phyloP scores from a whole-genome alignment of 2,888 invertebrate genomes.

The Ctena decussata region DNA sequence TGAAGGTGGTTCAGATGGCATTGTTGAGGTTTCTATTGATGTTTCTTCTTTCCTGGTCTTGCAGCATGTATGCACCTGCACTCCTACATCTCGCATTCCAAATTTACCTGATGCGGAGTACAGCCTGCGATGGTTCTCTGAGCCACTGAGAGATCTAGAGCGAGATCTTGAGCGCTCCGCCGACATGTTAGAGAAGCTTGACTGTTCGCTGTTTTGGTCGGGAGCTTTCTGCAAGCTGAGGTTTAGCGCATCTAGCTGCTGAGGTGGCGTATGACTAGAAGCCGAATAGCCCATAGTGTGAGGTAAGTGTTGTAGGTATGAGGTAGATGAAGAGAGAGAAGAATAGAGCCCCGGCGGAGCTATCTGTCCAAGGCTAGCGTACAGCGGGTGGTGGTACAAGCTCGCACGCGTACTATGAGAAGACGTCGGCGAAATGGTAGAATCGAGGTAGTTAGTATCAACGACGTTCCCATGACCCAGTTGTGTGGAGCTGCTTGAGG shows the following conservation, averaged over 20 bases:
- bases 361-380: slow-evolving; percentile 67
- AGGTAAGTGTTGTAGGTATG: slow-evolving; percentile 68
- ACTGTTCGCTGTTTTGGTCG: slow-evolving; percentile 61
- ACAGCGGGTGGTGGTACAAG: slow-evolving; percentile 70
- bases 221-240: slow-evolving; percentile 70
- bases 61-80: slow-evolving; percentile 78
- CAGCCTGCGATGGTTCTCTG: slow-evolving; percentile 51
- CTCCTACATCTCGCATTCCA: slow-evolving; percentile 42
- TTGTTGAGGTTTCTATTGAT: slow-evolving; percentile 28
- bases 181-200: slow-evolving; percentile 68
- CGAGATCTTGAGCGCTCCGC: slow-evolving; percentile 64
- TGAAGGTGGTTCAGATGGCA: slow-evolving; percentile 30
- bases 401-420: slow-evolving; percentile 44
- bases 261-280: slow-evolving; percentile 69
- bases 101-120: slow-evolving; percentile 29
- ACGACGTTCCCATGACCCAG: slow-evolving; percentile 38
- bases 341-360: slow-evolving; percentile 59
- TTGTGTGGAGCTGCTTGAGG: slow-evolving; percentile 1
- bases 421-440: slow-evolving; percentile 58
- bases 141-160: slow-evolving; percentile 69
- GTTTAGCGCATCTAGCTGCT: slow-evolving; percentile 80
- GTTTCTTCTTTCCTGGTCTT: slow-evolving; percentile 12
- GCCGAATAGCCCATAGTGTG: slow-evolving; percentile 56
- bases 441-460: slow-evolving; percentile 64
- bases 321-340: slow-evolving; percentile 69